These are phyloP conservation scores for Ailurus styani DNA, from an alignment of 2,113 vertebrate genomes.

Conservation along the genomic window DNA sequence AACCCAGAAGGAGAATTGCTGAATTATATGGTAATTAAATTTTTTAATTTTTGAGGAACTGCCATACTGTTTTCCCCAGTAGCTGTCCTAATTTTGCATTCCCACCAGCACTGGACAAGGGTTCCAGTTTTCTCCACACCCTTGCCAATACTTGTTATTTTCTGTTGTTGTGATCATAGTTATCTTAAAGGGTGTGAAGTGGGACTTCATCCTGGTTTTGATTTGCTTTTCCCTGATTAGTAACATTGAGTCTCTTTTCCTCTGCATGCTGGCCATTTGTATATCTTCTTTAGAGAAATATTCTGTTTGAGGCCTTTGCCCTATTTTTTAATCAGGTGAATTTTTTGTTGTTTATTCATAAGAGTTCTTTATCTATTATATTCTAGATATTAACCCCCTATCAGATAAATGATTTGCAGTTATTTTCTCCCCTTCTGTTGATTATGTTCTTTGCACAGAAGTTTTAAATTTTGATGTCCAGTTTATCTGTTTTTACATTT, in stretches of 20 bases:
- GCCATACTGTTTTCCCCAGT: neutral
- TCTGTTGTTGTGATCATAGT: neutral
- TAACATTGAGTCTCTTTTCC: constrained; percentile 5
- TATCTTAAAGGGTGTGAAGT: neutral
- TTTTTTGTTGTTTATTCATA: neutral
- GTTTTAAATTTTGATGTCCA: neutral
- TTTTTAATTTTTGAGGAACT: neutral
- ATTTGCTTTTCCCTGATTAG: neutral
- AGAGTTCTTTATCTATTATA: neutral
- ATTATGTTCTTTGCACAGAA: neutral
- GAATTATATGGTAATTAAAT: neutral
- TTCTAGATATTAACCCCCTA: neutral
- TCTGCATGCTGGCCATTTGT: neutral
- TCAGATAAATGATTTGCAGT: neutral
- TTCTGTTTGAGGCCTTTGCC: neutral
- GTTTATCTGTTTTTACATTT: neutral
- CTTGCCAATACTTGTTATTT: neutral
- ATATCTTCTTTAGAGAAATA: neutral
- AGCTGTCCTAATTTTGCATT: neutral
- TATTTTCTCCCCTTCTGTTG: neutral
- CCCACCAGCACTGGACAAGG: neutral
- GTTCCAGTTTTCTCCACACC: neutral
- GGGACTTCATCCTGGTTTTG: neutral
- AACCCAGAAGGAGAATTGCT: neutral
- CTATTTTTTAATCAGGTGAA: neutral